Base-by-base conservation (phyloP, 2,797 vertebrate genomes). In the Rhodeus uyekii region DNA sequence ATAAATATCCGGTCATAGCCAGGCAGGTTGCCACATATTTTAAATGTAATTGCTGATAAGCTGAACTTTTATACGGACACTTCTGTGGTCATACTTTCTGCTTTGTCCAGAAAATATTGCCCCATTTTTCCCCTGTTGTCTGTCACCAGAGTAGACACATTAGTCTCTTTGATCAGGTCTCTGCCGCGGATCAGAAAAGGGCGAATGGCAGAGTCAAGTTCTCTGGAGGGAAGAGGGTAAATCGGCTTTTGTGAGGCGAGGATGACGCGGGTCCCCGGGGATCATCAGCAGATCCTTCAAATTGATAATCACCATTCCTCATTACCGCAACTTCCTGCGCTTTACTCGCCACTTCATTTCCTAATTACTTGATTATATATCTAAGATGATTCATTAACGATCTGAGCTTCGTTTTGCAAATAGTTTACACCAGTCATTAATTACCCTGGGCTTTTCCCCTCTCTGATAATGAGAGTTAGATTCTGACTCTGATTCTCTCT, bases 321-420 rank as follows among this genome's bases (percentile, higher is more conserved):
- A 93, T 95, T 94, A 93, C 91, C 87, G 36, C 67, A 80, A 80
- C 76, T 83, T 89, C 93, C 93, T 91, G 91, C 87, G 90, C 91
- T 94, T 93, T 92, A 92, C 92, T 94, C 93, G 92, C 89, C 91
- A 93, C 91, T 92, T 94, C 90, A 93, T 93, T 91, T 92, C 90
- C 91, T 93, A 95, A 95, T 95, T 94, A 94, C 93, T 93, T 92
- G 92, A 94, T 94, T 94, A 93, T 91, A 91, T 92, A 93, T 94
- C 86, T 88, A 91, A 93, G 92, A 94, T 94, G 92, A 93, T 93
- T 94, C 92, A 94, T 94, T 94, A 94, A 93, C 91, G 89, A 81
- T 80, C 81, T 46, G 90, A 78, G 84, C 80, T 78, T 73, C 34
- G 87, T 91, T 90, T 91, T 89, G 92, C 92, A 92, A 85, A 93